Percentiles rank a stretch among this genome's conserved stretches.
Evolutionary conservation across 2,888 invertebrate species (phyloP).

Genomic region (Ichneumon xanthorius): DNA sequence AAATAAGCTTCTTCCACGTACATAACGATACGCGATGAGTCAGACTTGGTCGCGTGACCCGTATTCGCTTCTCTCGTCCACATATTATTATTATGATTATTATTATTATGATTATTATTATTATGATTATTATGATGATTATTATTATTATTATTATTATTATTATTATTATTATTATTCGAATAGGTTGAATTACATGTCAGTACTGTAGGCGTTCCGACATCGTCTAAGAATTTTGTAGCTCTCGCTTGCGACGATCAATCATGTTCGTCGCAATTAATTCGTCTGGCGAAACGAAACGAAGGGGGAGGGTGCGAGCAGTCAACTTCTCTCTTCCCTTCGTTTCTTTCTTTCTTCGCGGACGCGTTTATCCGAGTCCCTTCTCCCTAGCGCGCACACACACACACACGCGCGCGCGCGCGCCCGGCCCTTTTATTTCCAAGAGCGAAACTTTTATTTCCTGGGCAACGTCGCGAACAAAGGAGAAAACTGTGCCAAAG

Average conservation of each 20-base stretch:
- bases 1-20: not conserved
- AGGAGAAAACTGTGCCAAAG: conserved; percentile 39
- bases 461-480: conserved; percentile 61
- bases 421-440: conserved; percentile 31
- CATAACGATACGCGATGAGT: conserved; percentile 1
- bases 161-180: too few relatives aligned
- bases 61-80: not conserved
- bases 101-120: not conserved
- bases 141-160: not conserved
- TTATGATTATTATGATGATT: not conserved
- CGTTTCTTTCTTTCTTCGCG: conserved; percentile 13
- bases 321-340: not conserved
- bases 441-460: conserved; percentile 43
- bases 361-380: not conserved
- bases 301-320: not conserved
- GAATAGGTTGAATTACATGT: not conserved
- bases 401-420: conserved; percentile 3
- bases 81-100: not conserved
- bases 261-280: conserved; percentile 44
- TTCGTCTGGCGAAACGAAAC: conserved; percentile 36
- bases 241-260: conserved; percentile 2
- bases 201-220: not conserved
- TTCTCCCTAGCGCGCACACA: not conserved
- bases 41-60: conserved; percentile 15
- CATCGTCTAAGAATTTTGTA: conserved; percentile 13